Percentiles rank a stretch among this genome's conserved stretches.
Evolutionary conservation across 2,797 vertebrate genomes (phyloP).

Genomic region (Rhincodon typus): DNA sequence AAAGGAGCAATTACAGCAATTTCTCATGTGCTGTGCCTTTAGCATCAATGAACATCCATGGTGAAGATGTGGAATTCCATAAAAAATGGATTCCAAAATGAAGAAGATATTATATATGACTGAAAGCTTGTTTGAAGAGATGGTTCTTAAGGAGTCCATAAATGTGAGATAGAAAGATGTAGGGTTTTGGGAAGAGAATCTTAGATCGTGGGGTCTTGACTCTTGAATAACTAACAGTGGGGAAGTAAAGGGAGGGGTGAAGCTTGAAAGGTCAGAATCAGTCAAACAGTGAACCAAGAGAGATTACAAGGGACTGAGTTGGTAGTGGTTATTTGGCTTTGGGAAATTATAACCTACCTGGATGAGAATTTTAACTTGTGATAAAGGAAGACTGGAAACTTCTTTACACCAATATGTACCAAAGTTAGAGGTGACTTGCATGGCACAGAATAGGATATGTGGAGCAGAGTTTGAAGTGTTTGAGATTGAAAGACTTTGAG

Average conservation of each 20-base stretch:
- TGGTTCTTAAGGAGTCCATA: not conserved
- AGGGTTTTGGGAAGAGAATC: not conserved
- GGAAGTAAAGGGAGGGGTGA: not conserved
- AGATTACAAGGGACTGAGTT: not conserved
- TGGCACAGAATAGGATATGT: not conserved
- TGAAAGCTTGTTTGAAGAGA: not conserved
- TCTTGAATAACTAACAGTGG: not conserved
- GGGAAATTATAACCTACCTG: not conserved
- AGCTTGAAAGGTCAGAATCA: not conserved
- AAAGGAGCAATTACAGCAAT: not conserved
- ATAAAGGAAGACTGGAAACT: not conserved
- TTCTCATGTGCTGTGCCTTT: not conserved
- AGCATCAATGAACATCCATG: not conserved
- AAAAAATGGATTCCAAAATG: not conserved
- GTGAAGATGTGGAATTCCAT: not conserved
- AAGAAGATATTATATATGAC: not conserved
- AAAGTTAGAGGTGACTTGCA: not conserved
- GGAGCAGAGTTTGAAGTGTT: not conserved
- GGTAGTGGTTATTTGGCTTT: not conserved
- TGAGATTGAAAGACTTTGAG: not conserved
- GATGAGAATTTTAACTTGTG: not conserved
- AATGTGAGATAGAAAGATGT: not conserved
- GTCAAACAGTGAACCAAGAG: not conserved
- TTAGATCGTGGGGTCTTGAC: not conserved
- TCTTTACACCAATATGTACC: not conserved